Evolutionary conservation across 2,888 invertebrate species (phyloP), one percentile per base, ranked within the genome.

Genomic region (Sthenelais limicola): DNA sequence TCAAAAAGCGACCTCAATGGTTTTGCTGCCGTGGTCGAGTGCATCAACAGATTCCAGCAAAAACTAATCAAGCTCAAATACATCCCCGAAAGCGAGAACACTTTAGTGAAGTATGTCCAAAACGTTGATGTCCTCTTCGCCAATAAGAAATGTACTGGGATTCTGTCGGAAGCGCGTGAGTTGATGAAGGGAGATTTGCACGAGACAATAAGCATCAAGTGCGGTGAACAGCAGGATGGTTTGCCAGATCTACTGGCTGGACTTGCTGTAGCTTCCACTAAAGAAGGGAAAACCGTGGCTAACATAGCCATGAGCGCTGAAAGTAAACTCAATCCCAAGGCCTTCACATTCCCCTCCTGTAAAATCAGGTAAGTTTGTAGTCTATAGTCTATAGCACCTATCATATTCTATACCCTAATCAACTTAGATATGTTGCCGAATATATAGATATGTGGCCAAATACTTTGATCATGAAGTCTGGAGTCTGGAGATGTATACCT

Each of bases 161-260:
- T 94, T 76, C 86, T 94, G 71, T 91, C 91, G 72, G 90, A 89
- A 67, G 94, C 95, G 0, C 89, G 92, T 47, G 89, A 88, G 74
- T 91, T 95, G 56, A 94, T 95, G 92, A 91, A 92, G 70, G 93
- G 93, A 82, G 94, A 95, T 87, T 90, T 96, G 69, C 94, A 95
- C 85, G 91, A 92, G 77, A 92, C 91, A 82, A 89, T 90, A 0
- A 69, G 77, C 15, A 79, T 85, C 7, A 77, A 77, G 32, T 70
- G 80, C 81, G 76, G 81, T 48, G 78, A 48, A 26, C 71, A 69
- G 32, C 70, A 76, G 43, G 77, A 69, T n/a, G n/a, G 30, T 4
- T 24, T 56, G 30, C 56, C 56, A 3, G 56, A 56, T 33, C n/a
- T n/a, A n/a, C n/a, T n/a, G n/a, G n/a, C n/a, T n/a, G 26, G 52